Evolutionary conservation across 1,140 invertebrate genomes (phyloP).

Genomic region (Drosophila pseudoobscura): DNA sequence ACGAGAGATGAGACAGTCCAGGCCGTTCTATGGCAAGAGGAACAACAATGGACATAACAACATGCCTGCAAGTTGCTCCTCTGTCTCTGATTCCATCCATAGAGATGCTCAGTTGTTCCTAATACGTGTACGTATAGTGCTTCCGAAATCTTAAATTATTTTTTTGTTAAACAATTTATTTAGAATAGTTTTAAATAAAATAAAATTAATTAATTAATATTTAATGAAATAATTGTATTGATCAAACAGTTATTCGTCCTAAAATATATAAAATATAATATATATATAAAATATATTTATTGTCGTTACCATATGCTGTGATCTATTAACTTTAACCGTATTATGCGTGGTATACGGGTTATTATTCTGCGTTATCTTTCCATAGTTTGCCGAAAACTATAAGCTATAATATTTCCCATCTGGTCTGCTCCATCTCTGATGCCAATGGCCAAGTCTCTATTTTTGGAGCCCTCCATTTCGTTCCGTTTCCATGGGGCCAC

Average conservation of each 20-base stretch:
- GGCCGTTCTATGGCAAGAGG: slow-evolving; percentile 34
- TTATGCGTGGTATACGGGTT: no score
- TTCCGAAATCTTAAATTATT: no score
- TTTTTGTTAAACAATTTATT: no score
- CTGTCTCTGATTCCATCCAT: slow-evolving; percentile 7
- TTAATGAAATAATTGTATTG: neutral
- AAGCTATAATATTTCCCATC: neutral
- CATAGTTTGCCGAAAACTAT: no score
- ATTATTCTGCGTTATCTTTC: no score
- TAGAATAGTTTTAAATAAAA: no score
- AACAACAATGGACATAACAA: slow-evolving; percentile 65
- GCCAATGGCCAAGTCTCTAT: slow-evolving; percentile 44
- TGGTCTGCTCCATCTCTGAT: slow-evolving; percentile 26
- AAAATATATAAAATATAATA: no score
- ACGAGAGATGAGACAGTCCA: slow-evolving; percentile 47
- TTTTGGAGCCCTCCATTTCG: slow-evolving; percentile 29
- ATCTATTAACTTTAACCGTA: no score
- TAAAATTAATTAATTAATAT: no score
- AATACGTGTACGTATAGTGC: neutral
- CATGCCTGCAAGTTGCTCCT: slow-evolving; percentile 50
- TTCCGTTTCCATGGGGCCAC: slow-evolving; percentile 21
- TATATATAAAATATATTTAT: no score
- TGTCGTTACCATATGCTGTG: no score
- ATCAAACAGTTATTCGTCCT: no score
- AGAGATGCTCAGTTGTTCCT: slow-evolving; percentile 50